Conservation (phyloP, 1,140 invertebrate species). For the Ruditapes philippinarum region DNA sequence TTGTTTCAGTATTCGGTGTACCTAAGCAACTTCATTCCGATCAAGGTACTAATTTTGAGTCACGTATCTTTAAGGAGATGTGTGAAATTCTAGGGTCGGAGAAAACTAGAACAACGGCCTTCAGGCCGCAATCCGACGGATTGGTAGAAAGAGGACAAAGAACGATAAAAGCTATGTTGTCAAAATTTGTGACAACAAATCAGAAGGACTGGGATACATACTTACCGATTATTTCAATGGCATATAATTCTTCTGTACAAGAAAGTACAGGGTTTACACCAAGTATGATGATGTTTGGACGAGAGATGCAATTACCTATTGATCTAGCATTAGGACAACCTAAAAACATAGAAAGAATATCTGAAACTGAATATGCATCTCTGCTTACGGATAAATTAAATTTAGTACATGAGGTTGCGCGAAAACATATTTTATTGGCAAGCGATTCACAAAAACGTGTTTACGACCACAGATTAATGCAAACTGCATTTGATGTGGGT, state of each 20-base stretch:
- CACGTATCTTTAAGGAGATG: background rate
- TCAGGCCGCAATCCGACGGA: slow-evolving; percentile 15
- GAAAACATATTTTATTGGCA: background rate
- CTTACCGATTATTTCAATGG: background rate
- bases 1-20: slow-evolving; percentile 84
- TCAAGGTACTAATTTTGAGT: slow-evolving; percentile 73
- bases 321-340: slow-evolving; percentile 37
- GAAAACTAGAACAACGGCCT: background rate
- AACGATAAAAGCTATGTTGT: background rate
- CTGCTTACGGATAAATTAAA: background rate
- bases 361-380: background rate
- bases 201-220: background rate
- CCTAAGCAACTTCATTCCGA: slow-evolving; percentile 83
- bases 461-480: slow-evolving; percentile 32
- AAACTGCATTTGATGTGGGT: slow-evolving; percentile 29
- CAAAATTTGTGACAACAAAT: background rate
- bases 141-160: background rate
- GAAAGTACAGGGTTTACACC: too few species aligned
- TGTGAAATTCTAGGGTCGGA: background rate
- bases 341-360: too few species aligned
- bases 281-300: slow-evolving; percentile 60
- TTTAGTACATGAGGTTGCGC: slow-evolving; percentile 65
- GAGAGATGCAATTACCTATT: slow-evolving; percentile 49
- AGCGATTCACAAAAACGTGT: background rate
- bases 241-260: too few species aligned